phyloP scores from a whole-genome alignment of 2,797 vertebrate species.

The Phrynocephalus guinanensis region DNA sequence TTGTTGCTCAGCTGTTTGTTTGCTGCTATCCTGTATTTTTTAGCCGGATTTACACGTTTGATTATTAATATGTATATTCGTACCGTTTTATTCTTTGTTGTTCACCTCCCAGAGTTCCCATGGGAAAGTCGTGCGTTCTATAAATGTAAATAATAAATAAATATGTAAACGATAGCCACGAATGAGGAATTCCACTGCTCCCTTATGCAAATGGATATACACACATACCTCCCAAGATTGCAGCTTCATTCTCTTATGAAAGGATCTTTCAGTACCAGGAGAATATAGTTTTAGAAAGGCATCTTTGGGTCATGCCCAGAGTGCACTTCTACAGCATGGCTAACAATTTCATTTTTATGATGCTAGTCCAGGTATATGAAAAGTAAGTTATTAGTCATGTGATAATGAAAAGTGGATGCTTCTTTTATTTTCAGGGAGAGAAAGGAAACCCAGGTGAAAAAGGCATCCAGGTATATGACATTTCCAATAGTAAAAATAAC shows the following conservation, averaged over 20 bases:
- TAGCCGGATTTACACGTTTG: too few species aligned
- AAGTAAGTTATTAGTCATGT: conserved; percentile 3
- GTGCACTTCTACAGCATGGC: background rate
- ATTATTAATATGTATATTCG: too few species aligned
- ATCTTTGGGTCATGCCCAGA: background rate
- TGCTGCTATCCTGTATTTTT: too few species aligned
- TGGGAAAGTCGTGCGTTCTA: too few species aligned
- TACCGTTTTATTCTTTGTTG: too few species aligned
- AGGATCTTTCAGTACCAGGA: background rate
- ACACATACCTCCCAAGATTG: background rate
- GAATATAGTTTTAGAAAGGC: too few species aligned
- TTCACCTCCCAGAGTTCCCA: too few species aligned
- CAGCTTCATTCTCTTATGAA: background rate
- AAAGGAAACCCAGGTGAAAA: conserved; percentile 87
- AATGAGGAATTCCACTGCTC: too few species aligned
- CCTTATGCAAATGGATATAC: background rate
- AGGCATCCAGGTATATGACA: conserved; percentile 84
- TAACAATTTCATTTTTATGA: background rate
- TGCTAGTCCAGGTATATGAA: background rate
- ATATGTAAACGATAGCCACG: background rate
- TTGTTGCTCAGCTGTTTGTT: too few species aligned
- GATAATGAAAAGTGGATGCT: conserved; percentile 26
- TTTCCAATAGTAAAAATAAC: conserved; percentile 36
- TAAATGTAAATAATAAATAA: too few species aligned
- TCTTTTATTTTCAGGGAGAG: conserved; percentile 84